These are phyloP conservation scores for Catamblyrhynchus diadema DNA, from an alignment of 2,797 vertebrate genomes.

Conservation along the genomic window DNA sequence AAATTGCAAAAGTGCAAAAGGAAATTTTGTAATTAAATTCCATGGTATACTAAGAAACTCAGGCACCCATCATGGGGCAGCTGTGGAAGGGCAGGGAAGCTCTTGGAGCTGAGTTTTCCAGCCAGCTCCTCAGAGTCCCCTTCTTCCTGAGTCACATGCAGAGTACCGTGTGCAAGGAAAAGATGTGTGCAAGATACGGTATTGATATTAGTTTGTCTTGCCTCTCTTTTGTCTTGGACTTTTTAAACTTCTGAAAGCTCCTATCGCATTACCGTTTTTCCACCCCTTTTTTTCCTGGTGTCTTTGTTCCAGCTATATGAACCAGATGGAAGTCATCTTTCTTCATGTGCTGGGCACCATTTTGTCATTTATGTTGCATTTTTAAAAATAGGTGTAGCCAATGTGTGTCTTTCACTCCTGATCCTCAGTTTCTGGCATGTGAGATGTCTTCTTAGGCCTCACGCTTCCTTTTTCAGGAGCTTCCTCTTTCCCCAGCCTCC, in stretches of 20 bases:
- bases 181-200: background rate
- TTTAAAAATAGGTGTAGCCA: background rate
- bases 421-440: background rate
- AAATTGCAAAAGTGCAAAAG: background rate
- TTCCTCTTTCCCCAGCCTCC: background rate
- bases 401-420: background rate
- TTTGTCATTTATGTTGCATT: background rate
- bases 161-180: background rate
- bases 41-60: background rate
- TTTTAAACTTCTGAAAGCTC: background rate
- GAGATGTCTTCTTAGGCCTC: background rate
- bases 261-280: background rate
- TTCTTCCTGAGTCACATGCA: background rate
- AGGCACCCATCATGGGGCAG: rapidly evolving
- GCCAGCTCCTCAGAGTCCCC: background rate
- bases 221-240: background rate
- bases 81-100: background rate
- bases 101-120: background rate
- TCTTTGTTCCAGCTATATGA: background rate
- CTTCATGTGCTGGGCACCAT: background rate
- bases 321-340: background rate
- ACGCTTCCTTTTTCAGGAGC: background rate
- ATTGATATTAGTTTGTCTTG: background rate
- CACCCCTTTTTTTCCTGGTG: background rate
- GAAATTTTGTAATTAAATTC: background rate